These are phyloP conservation scores for Epirrhoe alternata DNA, from an alignment of 2,888 invertebrate genomes.

Conservation along the genomic window DNA sequence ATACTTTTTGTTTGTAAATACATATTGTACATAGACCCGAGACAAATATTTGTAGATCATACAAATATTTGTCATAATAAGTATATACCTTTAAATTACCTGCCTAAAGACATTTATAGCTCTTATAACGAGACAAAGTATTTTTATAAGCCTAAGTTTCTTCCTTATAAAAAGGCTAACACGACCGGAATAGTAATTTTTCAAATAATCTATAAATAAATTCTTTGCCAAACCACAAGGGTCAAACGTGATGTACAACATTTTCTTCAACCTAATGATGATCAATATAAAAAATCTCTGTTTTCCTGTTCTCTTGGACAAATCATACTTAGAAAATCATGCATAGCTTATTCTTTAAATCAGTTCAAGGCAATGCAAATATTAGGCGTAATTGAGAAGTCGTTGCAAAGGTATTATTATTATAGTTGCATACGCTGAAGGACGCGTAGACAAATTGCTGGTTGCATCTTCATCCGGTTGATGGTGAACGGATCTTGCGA, in stretches of 20 bases:
- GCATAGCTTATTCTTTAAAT: conserved; percentile 6
- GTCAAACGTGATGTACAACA: not conserved
- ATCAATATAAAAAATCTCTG: not conserved
- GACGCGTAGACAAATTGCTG: conserved; percentile 62
- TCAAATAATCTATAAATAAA: conserved; percentile 3
- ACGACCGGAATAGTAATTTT: conserved; percentile 9
- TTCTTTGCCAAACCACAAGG: conserved; percentile 23
- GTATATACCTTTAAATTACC: not conserved
- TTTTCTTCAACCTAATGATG: not conserved
- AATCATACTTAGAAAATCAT: not conserved
- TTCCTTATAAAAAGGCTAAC: not conserved
- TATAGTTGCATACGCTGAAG: conserved; percentile 62
- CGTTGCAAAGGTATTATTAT: conserved; percentile 52
- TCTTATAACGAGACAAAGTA: too few species aligned
- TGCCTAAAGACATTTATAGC: not conserved
- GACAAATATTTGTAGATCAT: too few species aligned
- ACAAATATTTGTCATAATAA: too few species aligned
- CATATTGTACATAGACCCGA: too few species aligned
- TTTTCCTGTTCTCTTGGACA: conserved; percentile 19
- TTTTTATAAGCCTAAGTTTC: not conserved
- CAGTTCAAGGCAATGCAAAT: conserved; percentile 35
- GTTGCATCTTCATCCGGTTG: conserved; percentile 51
- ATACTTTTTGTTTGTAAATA: too few species aligned
- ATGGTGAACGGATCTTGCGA: conserved; percentile 53
- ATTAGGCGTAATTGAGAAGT: conserved; percentile 53